phyloP scores from a whole-genome alignment of 1,140 invertebrate genomes.

The Macrobrachium nipponense region DNA sequence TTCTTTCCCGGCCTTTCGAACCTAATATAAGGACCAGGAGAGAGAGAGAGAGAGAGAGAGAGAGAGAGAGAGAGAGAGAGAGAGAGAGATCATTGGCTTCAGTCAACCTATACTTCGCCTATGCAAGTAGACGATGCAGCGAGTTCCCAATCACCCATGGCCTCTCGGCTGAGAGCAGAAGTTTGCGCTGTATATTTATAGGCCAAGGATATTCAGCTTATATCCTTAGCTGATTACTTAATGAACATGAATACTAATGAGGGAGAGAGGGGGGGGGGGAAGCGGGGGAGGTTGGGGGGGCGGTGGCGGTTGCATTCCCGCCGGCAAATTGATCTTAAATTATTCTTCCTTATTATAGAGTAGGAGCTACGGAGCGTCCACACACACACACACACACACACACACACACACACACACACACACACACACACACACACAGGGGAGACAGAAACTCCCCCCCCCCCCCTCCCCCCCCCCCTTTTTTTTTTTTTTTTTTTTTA shows the following conservation, averaged over 20 bases:
- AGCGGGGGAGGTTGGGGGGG: neutral
- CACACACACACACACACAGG: too few relatives aligned
- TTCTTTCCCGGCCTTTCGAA: too few relatives aligned
- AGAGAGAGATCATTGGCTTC: too few relatives aligned
- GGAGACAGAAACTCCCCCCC: too few relatives aligned
- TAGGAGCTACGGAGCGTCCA: neutral
- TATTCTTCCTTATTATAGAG: neutral
- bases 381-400: neutral
- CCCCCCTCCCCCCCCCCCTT: neutral
- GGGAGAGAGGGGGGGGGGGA: neutral
- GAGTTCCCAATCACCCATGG: too few relatives aligned
- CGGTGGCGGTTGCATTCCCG: neutral
- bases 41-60: too few relatives aligned
- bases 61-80: too few relatives aligned
- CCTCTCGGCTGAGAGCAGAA: too few relatives aligned
- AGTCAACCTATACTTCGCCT: too few relatives aligned
- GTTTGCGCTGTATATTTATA: neutral
- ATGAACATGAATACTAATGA: slow-evolving; percentile 45
- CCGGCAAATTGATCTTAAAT: slow-evolving; percentile 6
- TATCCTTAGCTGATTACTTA: slow-evolving; percentile 9
- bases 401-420: too few relatives aligned
- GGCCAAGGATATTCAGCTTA: slow-evolving; percentile 3
- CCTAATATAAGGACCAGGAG: too few relatives aligned
- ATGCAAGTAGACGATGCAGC: too few relatives aligned
- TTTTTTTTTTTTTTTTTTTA: neutral